A percentile compares a stretch with the other conserved stretches of the same genome.
These are phyloP conservation scores for Drosophila miranda DNA, from an alignment of 1,140 invertebrate genomes.

Conservation along the genomic window DNA sequence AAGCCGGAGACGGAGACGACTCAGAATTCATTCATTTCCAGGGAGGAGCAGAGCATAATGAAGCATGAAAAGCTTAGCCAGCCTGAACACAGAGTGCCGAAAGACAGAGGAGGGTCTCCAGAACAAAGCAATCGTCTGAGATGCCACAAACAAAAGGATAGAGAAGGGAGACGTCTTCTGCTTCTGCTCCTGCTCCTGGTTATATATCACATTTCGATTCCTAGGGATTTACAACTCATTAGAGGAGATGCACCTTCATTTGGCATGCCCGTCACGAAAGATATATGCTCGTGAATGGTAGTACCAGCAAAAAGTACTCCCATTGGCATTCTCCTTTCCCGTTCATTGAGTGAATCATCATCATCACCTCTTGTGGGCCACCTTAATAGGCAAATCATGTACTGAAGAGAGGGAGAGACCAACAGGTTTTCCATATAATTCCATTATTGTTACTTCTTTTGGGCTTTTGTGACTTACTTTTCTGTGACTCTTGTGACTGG, in stretches of 20 bases:
- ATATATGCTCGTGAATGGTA: constrained; percentile 4
- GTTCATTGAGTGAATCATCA: constrained; percentile 52
- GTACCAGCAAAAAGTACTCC: constrained; percentile 34
- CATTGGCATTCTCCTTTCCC: constrained; percentile 19
- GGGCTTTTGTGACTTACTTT: too few species aligned
- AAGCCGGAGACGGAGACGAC: constrained; percentile 18
- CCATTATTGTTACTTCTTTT: constrained; percentile 14
- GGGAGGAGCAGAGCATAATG: constrained; percentile 48
- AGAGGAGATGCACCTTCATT: constrained; percentile 50
- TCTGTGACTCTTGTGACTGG: constrained; percentile 14
- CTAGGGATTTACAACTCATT: constrained; percentile 54
- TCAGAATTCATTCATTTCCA: constrained; percentile 43
- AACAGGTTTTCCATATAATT: constrained; percentile 65
- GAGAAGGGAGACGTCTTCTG: not conserved
- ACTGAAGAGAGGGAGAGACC: constrained; percentile 20
- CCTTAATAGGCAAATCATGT: constrained; percentile 78
- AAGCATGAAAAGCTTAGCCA: constrained; percentile 61
- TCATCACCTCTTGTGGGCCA: constrained; percentile 6
- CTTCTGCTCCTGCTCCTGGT: too few species aligned
- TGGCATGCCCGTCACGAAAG: constrained; percentile 57
- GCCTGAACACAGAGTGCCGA: constrained; percentile 30
- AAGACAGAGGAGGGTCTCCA: too few species aligned
- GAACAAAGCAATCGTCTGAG: constrained; percentile 51
- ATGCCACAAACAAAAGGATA: constrained; percentile 27
- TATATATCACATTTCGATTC: constrained; percentile 27